phyloP scores from a whole-genome alignment of 1,140 invertebrate species.

The Diachasma alloeum region DNA sequence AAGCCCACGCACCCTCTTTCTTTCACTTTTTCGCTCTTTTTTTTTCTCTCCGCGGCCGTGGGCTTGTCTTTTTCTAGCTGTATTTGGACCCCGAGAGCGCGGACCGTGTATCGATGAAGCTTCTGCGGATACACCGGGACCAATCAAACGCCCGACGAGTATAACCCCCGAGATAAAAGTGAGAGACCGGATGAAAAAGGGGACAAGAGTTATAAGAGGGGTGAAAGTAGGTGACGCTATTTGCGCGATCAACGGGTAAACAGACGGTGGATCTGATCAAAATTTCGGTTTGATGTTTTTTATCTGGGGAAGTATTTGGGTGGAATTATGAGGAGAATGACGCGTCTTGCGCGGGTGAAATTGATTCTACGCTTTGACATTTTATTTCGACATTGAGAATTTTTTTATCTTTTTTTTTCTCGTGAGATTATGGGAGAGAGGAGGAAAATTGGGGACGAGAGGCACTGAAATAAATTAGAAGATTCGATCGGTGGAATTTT shows the following conservation, averaged over 20 bases:
- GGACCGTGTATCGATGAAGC: background rate
- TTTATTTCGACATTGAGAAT: too few relatives aligned
- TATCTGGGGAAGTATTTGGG: too few relatives aligned
- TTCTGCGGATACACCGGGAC: background rate
- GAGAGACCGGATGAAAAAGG: background rate
- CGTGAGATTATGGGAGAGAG: too few relatives aligned
- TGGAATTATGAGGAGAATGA: too few relatives aligned
- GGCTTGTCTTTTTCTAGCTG: slow-evolving; percentile 32
- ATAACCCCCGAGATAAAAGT: background rate
- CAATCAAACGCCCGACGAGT: background rate
- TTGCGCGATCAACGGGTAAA: background rate
- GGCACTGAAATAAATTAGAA: too few relatives aligned
- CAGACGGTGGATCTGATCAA: background rate
- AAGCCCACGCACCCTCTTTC: slow-evolving; percentile 2
- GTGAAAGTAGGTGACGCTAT: background rate
- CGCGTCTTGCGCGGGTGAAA: too few relatives aligned
- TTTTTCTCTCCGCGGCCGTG: slow-evolving; percentile 29
- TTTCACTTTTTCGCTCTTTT: slow-evolving; percentile 28
- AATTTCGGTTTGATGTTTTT: too few relatives aligned
- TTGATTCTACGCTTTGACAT: too few relatives aligned
- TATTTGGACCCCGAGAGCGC: background rate
- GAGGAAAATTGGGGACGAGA: too few relatives aligned
- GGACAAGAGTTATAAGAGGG: background rate
- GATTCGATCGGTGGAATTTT: background rate
- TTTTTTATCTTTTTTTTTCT: too few relatives aligned